Conservation (phyloP, 2,113 vertebrate genomes). For the Zosterops borbonicus region DNA sequence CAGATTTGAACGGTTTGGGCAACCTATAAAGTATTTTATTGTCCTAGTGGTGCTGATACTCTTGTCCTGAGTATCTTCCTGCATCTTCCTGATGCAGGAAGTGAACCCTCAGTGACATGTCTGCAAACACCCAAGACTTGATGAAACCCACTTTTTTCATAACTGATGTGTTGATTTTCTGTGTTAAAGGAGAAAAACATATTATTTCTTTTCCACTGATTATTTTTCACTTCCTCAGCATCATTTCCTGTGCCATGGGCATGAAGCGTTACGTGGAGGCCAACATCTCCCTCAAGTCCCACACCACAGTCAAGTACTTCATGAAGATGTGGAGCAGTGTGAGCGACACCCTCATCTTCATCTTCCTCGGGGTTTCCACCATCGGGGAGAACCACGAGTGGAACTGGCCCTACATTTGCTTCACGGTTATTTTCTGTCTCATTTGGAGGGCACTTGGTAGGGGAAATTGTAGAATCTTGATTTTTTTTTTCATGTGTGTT, state of each 20-base stretch:
- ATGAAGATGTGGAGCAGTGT: slow-evolving; percentile 88
- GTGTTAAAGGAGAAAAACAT: not conserved
- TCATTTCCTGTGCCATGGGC: slow-evolving; percentile 81
- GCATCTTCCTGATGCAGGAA: not conserved
- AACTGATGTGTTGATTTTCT: not conserved
- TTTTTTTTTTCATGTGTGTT: not conserved
- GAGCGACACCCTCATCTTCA: slow-evolving; percentile 83
- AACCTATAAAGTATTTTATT: not conserved
- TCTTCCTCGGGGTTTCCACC: slow-evolving; percentile 83
- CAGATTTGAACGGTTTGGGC: not conserved
- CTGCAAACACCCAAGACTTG: not conserved
- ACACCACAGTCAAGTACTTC: slow-evolving; percentile 84
- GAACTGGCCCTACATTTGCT: slow-evolving; percentile 70
- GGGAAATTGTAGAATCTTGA: not conserved
- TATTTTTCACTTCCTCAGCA: slow-evolving; percentile 51
- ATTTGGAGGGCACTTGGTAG: slow-evolving; percentile 81
- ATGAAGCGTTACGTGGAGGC: slow-evolving; percentile 86
- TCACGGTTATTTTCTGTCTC: not conserved
- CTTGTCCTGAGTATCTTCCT: not conserved
- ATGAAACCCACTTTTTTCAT: not conserved
- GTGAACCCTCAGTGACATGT: not conserved
- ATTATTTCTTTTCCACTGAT: not conserved
- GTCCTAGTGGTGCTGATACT: not conserved
- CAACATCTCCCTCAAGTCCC: slow-evolving; percentile 83
- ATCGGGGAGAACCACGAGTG: slow-evolving; percentile 82